phyloP scores from a whole-genome alignment of 2,797 vertebrate species.

The Tauraco hartlaubi region DNA sequence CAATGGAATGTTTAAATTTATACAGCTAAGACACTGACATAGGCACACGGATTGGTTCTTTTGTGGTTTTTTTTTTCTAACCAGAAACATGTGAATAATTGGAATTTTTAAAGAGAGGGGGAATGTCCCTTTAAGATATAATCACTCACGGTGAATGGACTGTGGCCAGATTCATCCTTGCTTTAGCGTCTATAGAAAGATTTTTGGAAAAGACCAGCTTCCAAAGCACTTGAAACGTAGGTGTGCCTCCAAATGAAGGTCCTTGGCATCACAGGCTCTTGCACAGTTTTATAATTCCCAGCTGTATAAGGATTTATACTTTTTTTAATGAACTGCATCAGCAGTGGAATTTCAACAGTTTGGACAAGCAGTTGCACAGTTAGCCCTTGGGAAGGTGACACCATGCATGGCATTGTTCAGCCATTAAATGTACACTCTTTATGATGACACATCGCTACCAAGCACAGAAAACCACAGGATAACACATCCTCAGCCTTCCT shows the following conservation, averaged over 20 bases:
- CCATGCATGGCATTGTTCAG: constrained; percentile 10
- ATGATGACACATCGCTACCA: not conserved
- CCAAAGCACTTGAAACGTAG: not conserved
- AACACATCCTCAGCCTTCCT: not conserved
- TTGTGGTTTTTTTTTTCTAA: not conserved
- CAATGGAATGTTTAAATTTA: constrained; percentile 82
- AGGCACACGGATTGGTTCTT: constrained; percentile 39
- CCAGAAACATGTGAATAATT: constrained; percentile 51
- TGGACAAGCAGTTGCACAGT: constrained; percentile 10
- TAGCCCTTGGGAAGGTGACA: constrained; percentile 47
- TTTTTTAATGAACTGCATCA: constrained; percentile 4
- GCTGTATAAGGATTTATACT: not conserved
- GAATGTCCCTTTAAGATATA: constrained; percentile 48
- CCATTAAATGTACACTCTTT: not conserved
- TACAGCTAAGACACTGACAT: constrained; percentile 74
- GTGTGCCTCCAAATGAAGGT: constrained; percentile 19
- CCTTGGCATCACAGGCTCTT: constrained; percentile 6
- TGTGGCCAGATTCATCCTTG: constrained; percentile 28
- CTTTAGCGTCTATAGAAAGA: constrained; percentile 28
- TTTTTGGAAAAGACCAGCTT: constrained; percentile 18
- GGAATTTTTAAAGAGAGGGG: not conserved
- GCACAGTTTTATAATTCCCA: constrained; percentile 36
- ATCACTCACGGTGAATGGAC: constrained; percentile 10
- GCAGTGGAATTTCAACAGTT: constrained; percentile 4
- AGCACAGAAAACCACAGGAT: constrained; percentile 24